Percentiles rank a stretch among this genome's conserved stretches.
Evolutionary conservation across 2,113 vertebrate species (phyloP).

Genomic region (Salvator merianae): DNA sequence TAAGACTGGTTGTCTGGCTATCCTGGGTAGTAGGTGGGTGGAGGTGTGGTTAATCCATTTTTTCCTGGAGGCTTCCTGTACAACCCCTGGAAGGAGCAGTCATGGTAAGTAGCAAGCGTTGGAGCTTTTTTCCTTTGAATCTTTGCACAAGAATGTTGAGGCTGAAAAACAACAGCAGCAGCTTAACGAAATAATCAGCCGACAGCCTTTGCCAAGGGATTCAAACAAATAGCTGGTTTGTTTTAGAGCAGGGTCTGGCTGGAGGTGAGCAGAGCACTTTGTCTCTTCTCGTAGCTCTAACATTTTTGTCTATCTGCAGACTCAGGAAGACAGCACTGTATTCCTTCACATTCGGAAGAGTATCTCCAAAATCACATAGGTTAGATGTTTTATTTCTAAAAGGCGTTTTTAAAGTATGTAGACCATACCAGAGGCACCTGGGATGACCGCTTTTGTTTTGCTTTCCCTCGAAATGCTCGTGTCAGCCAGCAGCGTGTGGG

Average conservation of each 20-base stretch:
- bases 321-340: conserved; percentile 72
- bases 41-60: no score
- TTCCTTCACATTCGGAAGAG: conserved; percentile 72
- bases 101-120: no score
- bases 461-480: background rate
- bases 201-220: background rate
- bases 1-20: no score
- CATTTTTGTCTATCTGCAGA: conserved; percentile 67
- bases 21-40: no score
- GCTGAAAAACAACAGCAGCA: background rate
- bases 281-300: conserved; percentile 50
- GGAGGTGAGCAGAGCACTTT: conserved; percentile 13
- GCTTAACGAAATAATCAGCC: background rate
- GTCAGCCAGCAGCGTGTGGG: background rate
- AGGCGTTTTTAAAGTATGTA: conserved; percentile 32
- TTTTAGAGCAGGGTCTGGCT: background rate
- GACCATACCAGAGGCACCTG: conserved; percentile 34
- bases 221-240: background rate
- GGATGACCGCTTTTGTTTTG: background rate
- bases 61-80: no score
- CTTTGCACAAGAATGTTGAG: background rate
- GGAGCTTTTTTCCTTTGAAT: background rate
- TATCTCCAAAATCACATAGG: conserved; percentile 74
- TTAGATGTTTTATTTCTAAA: conserved; percentile 68
- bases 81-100: no score